Evolutionary conservation across 2,888 invertebrate genomes (phyloP), one percentile per base, ranked within the genome.

Genomic region (Apamea epomidion): DNA sequence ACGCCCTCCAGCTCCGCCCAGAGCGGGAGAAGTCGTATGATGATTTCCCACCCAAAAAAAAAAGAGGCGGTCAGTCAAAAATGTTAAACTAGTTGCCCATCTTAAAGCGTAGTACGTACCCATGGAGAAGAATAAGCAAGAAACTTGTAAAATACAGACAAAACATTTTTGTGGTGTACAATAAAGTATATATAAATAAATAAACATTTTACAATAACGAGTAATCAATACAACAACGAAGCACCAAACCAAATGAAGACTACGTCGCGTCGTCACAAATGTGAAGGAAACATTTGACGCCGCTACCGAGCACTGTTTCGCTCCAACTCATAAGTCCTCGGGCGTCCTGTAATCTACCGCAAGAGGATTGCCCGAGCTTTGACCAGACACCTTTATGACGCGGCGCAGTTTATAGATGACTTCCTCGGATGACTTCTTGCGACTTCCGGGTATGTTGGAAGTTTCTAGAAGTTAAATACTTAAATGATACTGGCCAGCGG

Each of bases 291-390:
- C 72, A 80, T 75, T 81, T 64, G 70, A 68, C 51, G n/a, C n/a
- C 37, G n/a, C 21, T 25, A 25, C 54, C 29, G 48, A 74, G 7
- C 58, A 51, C 37, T 37, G 77, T 32, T 32, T 32, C 58, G 62
- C 51, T 68, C 51, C 16, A 69, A 84, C 78, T 81, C 68, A 60
- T 80, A 86, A 83, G 87, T 75, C 83, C 70, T 83, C 73, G 58
- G 74, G 37, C 64, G 71, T 54, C 42, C 58, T 74, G 84, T 84
- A 84, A 87, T 81, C 84, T 77, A 67, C 84, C 84, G 77, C 85
- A 86, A 85, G 86, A 81, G 87, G 84, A 87, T 84, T 84, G 65
- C 37, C 42, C 54, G 10, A 69, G 75, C 87, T 83, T 79, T 86
- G 85, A 86, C 74, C 83, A 73, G 77, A 65, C 72, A 85, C 83